Percentiles rank a stretch among this genome's conserved stretches.
Conservation (phyloP, 2,888 invertebrate genomes). For the Therioaphis trifolii region DNA sequence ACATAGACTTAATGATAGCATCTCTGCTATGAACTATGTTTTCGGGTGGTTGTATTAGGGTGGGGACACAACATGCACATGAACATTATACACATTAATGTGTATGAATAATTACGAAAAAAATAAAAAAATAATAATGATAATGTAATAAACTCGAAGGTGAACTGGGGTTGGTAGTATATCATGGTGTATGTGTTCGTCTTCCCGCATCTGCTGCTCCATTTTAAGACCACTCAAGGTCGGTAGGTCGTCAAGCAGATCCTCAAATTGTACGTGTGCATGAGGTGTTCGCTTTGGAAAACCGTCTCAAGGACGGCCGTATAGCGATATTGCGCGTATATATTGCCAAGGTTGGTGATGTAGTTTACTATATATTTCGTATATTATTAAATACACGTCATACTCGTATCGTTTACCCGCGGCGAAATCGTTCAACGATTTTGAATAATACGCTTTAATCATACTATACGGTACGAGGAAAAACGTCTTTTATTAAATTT, state of each 20-base stretch:
- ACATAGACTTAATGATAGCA: not conserved
- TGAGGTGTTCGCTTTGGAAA: constrained; percentile 37
- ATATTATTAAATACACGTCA: not conserved
- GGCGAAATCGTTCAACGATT: not conserved
- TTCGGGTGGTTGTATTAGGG: no score
- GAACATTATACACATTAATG: not conserved
- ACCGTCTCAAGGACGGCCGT: constrained; percentile 39
- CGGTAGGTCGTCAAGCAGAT: constrained; percentile 27
- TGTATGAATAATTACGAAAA: not conserved
- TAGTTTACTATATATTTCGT: constrained; percentile 18
- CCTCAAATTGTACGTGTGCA: constrained; percentile 32
- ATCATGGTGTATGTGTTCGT: constrained; percentile 18
- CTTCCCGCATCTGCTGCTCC: constrained; percentile 62
- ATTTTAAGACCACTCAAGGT: constrained; percentile 56
- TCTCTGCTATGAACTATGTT: not conserved
- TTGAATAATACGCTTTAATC: not conserved
- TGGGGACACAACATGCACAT: no score
- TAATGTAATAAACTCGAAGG: constrained; percentile 50
- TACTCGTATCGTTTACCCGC: not conserved
- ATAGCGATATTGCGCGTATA: not conserved
- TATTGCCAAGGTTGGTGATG: constrained; percentile 36
- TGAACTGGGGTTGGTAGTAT: constrained; percentile 43
- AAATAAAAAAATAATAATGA: not conserved
- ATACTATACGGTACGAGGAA: not conserved
- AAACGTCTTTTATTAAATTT: not conserved